Evolutionary conservation across 2,888 invertebrate genomes (phyloP).

Genomic region (Torymus auratus): DNA sequence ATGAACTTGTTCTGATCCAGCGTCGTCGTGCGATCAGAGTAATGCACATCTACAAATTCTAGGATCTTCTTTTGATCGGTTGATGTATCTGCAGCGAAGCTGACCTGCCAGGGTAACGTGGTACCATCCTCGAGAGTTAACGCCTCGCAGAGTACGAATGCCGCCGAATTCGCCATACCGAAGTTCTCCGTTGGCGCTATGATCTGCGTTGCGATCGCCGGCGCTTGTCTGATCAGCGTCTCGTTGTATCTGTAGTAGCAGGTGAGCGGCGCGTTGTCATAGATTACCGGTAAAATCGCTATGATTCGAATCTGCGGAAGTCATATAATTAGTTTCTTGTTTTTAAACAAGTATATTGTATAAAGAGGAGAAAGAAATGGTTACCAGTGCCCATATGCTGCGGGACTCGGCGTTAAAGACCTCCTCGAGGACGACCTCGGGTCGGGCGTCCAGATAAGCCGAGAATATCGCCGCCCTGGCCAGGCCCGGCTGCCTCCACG

Average conservation of each 20-base stretch:
- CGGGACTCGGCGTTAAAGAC: constrained; percentile 17
- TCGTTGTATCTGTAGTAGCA: constrained; percentile 59
- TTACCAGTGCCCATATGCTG: constrained; percentile 40
- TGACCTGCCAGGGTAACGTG: constrained; percentile 59
- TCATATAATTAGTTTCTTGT: too few relatives aligned
- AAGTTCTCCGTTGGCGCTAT: constrained; percentile 60
- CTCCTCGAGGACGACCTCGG: constrained; percentile 63
- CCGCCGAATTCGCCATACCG: constrained; percentile 61
- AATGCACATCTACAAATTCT: constrained; percentile 39
- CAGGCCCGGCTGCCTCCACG: constrained; percentile 34
- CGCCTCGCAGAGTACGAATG: constrained; percentile 62
- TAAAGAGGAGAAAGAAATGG: constrained; percentile 20
- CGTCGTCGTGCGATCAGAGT: background rate
- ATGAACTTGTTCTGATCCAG: constrained; percentile 61
- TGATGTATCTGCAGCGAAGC: constrained; percentile 47
- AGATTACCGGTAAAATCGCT: constrained; percentile 59
- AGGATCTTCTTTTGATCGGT: background rate
- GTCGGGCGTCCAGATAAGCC: constrained; percentile 63
- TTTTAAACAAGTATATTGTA: background rate
- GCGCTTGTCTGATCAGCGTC: constrained; percentile 22
- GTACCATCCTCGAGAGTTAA: constrained; percentile 36
- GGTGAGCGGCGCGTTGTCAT: constrained; percentile 41
- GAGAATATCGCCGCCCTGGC: constrained; percentile 55
- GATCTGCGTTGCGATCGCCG: constrained; percentile 54
- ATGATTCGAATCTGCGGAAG: constrained; percentile 62